Evolutionary conservation across 53 echinoderm and acorn worm genomes (phyloP).

Genomic region (Temnopleurus reevesii): DNA sequence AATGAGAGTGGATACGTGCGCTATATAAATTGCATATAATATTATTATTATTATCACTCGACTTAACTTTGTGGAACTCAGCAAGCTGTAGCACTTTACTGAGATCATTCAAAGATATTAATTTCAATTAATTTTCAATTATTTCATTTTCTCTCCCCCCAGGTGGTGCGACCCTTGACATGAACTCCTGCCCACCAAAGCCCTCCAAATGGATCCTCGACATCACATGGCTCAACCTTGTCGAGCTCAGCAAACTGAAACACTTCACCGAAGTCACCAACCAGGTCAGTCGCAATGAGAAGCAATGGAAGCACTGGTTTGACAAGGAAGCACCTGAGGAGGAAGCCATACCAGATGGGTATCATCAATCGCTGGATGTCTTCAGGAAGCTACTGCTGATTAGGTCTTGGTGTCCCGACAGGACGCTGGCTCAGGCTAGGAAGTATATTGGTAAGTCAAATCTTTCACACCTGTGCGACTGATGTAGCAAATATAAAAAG

Average conservation of each 20-base stretch:
- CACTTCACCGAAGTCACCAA: conserved; percentile 93
- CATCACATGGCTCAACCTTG: conserved; percentile 99
- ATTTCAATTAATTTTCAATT: too few relatives aligned
- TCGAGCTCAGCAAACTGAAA: conserved; percentile 92
- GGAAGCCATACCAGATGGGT: conserved; percentile 94
- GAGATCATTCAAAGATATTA: too few relatives aligned
- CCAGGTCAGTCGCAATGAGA: conserved; percentile 92
- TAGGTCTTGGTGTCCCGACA: conserved; percentile 95
- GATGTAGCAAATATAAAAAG: too few relatives aligned
- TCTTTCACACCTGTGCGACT: too few relatives aligned
- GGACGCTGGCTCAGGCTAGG: conserved; percentile 92
- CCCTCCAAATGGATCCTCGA: conserved; percentile 97
- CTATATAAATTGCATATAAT: too few relatives aligned
- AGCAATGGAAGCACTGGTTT: conserved; percentile 99
- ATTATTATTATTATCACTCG: conserved; percentile 95
- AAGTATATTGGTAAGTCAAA: conserved; percentile 90
- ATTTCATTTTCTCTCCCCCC: not conserved
- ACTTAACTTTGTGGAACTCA: conserved; percentile 92
- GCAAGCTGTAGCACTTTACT: conserved; percentile 87
- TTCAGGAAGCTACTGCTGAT: conserved; percentile 85
- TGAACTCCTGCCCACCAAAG: conserved; percentile 93
- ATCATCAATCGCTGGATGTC: conserved; percentile 94
- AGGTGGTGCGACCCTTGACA: conserved; percentile 96
- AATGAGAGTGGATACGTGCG: too few relatives aligned
- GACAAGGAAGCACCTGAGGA: conserved; percentile 98